Percentiles rank a stretch among this genome's conserved stretches.
Conservation (phyloP, 2,113 vertebrate genomes). For the Serinus canaria region DNA sequence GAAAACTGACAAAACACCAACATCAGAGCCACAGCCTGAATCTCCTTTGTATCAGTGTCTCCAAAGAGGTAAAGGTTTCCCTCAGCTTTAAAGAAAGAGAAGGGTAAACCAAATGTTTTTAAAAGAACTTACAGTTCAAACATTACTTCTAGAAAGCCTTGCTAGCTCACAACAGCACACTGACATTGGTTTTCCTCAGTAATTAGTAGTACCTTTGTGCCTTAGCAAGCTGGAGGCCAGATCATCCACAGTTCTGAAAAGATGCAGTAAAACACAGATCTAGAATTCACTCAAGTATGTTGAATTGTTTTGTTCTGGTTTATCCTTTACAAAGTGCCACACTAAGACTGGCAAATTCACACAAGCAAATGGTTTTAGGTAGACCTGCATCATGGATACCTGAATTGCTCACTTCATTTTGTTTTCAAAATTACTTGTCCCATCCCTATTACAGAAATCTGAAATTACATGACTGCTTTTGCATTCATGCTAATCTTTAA, state of each 20-base stretch:
- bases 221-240: neutral
- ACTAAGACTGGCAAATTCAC: neutral
- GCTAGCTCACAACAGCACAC: rapidly evolving
- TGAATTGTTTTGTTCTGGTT: neutral
- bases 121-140: neutral
- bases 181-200: neutral
- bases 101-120: neutral
- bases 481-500: neutral
- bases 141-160: neutral
- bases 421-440: neutral
- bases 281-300: neutral
- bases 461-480: neutral
- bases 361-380: neutral
- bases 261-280: neutral
- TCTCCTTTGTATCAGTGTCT: neutral
- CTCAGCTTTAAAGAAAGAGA: neutral
- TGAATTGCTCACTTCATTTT: neutral
- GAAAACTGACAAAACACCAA: neutral
- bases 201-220: neutral
- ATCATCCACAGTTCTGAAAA: neutral
- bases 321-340: neutral
- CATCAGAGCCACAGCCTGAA: neutral
- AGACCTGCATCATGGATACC: neutral
- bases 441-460: neutral
- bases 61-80: neutral